Percentiles rank a stretch among this genome's conserved stretches.
These are phyloP conservation scores for Sacculina carcini DNA, from an alignment of 2,888 invertebrate species.

Conservation along the genomic window DNA sequence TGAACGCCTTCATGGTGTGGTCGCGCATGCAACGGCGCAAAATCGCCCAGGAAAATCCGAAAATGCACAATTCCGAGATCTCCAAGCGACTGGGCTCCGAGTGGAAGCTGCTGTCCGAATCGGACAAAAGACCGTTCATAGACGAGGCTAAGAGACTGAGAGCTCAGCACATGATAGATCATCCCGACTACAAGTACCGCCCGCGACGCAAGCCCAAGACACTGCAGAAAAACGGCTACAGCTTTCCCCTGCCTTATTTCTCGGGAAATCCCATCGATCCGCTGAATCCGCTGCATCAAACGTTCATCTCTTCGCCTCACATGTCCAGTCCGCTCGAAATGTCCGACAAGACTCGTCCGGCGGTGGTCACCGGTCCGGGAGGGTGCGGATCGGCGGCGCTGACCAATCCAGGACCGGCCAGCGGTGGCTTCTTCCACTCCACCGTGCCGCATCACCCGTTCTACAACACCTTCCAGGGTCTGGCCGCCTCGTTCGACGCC, in stretches of 20 bases:
- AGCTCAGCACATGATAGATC: slow-evolving; percentile 66
- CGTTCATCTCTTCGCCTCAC: slow-evolving; percentile 14
- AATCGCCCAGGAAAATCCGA: slow-evolving; percentile 86
- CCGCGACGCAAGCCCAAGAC: slow-evolving; percentile 30
- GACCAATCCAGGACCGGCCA: slow-evolving; percentile 21
- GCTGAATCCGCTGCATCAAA: slow-evolving; percentile 14
- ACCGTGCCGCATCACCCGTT: slow-evolving; percentile 11
- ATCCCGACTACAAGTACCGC: slow-evolving; percentile 71
- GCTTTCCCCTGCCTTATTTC: slow-evolving; percentile 61
- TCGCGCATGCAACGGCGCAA: slow-evolving; percentile 61
- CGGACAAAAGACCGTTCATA: slow-evolving; percentile 73
- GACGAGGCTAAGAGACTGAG: slow-evolving; percentile 77
- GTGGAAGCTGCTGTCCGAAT: slow-evolving; percentile 67
- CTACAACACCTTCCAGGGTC: slow-evolving; percentile 7
- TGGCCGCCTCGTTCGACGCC: slow-evolving; percentile 12
- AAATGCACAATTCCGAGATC: slow-evolving; percentile 93
- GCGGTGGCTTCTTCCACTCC: slow-evolving; percentile 8
- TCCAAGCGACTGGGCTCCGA: slow-evolving; percentile 65
- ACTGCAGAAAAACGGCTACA: slow-evolving; percentile 51
- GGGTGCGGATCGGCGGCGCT: slow-evolving; percentile 29
- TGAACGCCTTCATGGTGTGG: slow-evolving; percentile 92
- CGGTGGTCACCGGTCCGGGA: slow-evolving; percentile 22
- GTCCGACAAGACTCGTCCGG: slow-evolving; percentile 39
- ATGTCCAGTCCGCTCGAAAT: slow-evolving; percentile 14
- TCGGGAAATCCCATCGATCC: slow-evolving; percentile 14